phyloP scores from a whole-genome alignment of 1,140 invertebrate species.

The Oryctes rhinoceros region DNA sequence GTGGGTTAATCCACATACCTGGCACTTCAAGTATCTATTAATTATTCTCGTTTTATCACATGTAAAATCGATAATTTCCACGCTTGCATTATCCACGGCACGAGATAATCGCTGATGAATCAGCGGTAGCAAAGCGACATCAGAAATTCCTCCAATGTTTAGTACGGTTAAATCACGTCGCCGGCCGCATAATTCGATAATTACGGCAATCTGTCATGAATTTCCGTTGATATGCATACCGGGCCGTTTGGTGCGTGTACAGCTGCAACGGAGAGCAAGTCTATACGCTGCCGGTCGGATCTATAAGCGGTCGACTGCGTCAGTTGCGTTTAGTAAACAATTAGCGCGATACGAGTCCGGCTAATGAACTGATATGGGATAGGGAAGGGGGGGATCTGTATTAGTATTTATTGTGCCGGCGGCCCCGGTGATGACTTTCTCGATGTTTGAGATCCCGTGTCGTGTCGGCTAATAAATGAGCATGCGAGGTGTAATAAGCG shows the following conservation, averaged over 20 bases:
- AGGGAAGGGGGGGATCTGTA: too few relatives aligned
- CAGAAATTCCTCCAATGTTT: background rate
- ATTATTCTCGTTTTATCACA: too few relatives aligned
- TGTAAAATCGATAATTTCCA: too few relatives aligned
- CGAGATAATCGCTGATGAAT: background rate
- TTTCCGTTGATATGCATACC: background rate
- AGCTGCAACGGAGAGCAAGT: background rate
- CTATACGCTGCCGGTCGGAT: background rate
- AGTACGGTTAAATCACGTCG: background rate
- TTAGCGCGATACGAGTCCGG: background rate
- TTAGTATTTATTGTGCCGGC: too few relatives aligned
- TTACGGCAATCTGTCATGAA: conserved; percentile 1
- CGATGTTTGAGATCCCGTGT: too few relatives aligned
- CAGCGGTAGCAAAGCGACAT: background rate
- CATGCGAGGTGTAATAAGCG: too few relatives aligned
- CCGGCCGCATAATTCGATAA: conserved; percentile 8
- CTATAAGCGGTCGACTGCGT: background rate
- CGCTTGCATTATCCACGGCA: too few relatives aligned
- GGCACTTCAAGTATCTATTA: too few relatives aligned
- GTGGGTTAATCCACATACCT: too few relatives aligned
- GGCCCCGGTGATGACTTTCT: too few relatives aligned
- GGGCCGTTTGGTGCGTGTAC: background rate
- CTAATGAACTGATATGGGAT: background rate
- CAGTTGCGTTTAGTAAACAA: background rate
- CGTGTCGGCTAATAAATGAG: too few relatives aligned